A percentile compares a stretch with the other conserved stretches of the same genome.
Conservation (phyloP, 2,888 invertebrate genomes). For the Theristus sp. region DNA sequence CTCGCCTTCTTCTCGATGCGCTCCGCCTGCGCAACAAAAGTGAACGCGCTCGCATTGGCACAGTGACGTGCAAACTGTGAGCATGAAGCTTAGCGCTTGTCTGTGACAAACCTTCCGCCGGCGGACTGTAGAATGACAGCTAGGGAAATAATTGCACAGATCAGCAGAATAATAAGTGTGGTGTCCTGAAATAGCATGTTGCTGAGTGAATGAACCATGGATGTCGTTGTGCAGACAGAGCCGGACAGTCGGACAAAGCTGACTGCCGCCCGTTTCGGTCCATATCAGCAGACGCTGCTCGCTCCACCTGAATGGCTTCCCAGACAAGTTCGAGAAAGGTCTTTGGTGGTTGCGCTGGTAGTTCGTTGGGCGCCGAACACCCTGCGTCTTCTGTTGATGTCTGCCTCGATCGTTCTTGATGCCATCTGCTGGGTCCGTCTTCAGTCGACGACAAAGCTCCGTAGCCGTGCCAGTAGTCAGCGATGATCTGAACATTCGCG, state of each 20-base stretch:
- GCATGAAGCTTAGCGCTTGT: too few species aligned
- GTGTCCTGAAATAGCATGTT: conserved; percentile 57
- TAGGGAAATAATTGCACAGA: conserved; percentile 92
- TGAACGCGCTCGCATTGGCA: too few species aligned
- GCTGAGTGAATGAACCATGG: too few species aligned
- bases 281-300: too few species aligned
- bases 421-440: conserved; percentile 91
- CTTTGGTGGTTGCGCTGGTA: conserved; percentile 98
- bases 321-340: conserved; percentile 93
- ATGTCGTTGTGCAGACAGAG: too few species aligned
- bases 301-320: conserved; percentile 63
- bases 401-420: conserved; percentile 51
- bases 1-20: conserved; percentile 21
- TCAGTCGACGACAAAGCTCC: conserved; percentile 85
- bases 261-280: too few species aligned
- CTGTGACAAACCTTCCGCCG: conserved; percentile 14
- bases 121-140: conserved; percentile 52
- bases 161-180: conserved; percentile 92
- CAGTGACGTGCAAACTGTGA: too few species aligned
- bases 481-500: conserved; percentile 31
- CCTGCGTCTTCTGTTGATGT: conserved; percentile 75
- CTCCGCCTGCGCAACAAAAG: not conserved
- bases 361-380: conserved; percentile 94
- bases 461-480: conserved; percentile 69
- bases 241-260: too few species aligned